Percentiles rank a stretch among this genome's conserved stretches.
phyloP scores from a whole-genome alignment of 1,140 invertebrate species.

The Tribolium madens region DNA sequence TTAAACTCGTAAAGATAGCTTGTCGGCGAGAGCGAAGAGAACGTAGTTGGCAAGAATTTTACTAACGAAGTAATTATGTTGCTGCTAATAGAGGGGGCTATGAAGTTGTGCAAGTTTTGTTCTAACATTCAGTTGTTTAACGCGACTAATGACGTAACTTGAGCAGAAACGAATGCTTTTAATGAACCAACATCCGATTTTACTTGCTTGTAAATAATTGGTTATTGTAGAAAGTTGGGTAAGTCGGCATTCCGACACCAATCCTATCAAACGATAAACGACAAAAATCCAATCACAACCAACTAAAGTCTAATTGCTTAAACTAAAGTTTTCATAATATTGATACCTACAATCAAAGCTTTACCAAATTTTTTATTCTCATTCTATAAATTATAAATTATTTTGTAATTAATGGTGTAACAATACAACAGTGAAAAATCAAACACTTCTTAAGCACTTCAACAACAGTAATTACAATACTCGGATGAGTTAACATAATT shows the following conservation, averaged over 20 bases:
- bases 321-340: background rate
- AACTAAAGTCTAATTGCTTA: background rate
- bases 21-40: constrained; percentile 37
- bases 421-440: background rate
- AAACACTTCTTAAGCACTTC: background rate
- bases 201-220: constrained; percentile 54
- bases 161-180: constrained; percentile 60
- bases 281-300: background rate
- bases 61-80: constrained; percentile 64
- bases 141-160: constrained; percentile 62
- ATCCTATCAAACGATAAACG: background rate
- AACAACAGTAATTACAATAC: too few relatives aligned
- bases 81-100: constrained; percentile 60
- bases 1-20: constrained; percentile 60
- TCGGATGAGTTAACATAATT: background rate
- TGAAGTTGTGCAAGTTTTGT: constrained; percentile 59
- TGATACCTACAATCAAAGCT: background rate
- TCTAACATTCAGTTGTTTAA: constrained; percentile 61
- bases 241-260: constrained; percentile 13
- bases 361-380: background rate
- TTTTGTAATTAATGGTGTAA: background rate
- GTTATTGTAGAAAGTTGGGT: constrained; percentile 48
- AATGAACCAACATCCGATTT: constrained; percentile 58
- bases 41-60: constrained; percentile 62
- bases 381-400: too few relatives aligned